Conservation (phyloP, 2,113 vertebrate genomes). For the Platysteira castanea region DNA sequence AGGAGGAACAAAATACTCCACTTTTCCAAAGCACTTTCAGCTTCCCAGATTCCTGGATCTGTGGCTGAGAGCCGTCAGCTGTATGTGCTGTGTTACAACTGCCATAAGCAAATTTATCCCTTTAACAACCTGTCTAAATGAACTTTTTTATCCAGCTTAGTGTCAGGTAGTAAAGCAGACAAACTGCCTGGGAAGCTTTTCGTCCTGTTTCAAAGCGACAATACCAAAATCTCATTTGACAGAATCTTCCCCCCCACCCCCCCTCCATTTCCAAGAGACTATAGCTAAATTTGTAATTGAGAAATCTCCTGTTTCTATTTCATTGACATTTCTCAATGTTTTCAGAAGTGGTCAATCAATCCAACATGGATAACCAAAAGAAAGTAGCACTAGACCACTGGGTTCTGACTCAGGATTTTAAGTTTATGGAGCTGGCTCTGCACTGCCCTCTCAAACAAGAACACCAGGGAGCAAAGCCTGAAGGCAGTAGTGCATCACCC, state of each 20-base stretch:
- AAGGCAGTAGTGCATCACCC: neutral
- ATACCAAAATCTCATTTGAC: neutral
- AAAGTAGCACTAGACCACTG: neutral
- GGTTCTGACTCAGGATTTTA: neutral
- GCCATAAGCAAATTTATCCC: neutral
- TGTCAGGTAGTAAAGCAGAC: neutral
- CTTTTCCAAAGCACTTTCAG: neutral
- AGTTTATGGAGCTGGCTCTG: neutral
- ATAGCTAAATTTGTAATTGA: neutral
- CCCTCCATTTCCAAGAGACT: neutral
- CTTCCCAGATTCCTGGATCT: neutral
- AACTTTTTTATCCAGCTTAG: neutral
- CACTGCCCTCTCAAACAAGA: neutral
- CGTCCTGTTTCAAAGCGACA: neutral
- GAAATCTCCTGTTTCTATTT: neutral
- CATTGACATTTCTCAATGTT: neutral
- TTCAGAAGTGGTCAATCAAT: neutral
- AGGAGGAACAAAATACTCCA: neutral
- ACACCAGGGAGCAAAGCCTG: neutral
- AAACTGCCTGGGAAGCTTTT: neutral
- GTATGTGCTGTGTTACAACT: neutral
- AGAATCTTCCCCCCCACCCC: accelerated
- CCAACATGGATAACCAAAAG: neutral
- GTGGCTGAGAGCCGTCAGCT: neutral
- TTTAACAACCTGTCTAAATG: neutral